Percentiles rank a stretch among this genome's conserved stretches.
Evolutionary conservation across 1,140 invertebrate species (phyloP).

Genomic region (Drosophila saltans): DNA sequence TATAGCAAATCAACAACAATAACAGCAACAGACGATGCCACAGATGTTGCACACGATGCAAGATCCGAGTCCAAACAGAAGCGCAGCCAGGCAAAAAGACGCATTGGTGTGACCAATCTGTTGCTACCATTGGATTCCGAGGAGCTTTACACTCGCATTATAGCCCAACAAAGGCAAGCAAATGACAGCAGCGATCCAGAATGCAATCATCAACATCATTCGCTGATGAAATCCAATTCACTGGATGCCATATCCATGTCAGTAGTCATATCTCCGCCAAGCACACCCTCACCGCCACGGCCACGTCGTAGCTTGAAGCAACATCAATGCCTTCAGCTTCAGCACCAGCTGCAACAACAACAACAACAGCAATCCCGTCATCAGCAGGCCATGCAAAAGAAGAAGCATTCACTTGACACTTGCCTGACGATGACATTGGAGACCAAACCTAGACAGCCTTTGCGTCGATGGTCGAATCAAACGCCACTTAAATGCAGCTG

Average conservation of each 20-base stretch:
- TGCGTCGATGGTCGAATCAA: conserved; percentile 77
- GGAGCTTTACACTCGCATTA: conserved; percentile 77
- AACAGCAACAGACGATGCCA: conserved; percentile 16
- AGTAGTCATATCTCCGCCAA: conserved; percentile 60
- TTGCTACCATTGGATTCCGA: conserved; percentile 78
- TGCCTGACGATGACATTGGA: conserved; percentile 15
- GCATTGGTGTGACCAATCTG: conserved; percentile 69
- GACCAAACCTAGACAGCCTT: conserved; percentile 24
- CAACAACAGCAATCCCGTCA: conserved; percentile 26
- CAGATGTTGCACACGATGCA: conserved; percentile 15
- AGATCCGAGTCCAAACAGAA: conserved; percentile 48
- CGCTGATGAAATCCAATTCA: conserved; percentile 75
- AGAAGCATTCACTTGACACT: conserved; percentile 66
- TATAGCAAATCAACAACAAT: conserved; percentile 48
- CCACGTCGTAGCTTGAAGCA: conserved; percentile 75
- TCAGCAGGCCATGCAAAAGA: conserved; percentile 14
- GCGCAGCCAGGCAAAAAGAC: conserved; percentile 61
- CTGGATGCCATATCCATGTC: conserved; percentile 77
- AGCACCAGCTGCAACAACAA: conserved; percentile 25
- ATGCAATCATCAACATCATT: conserved; percentile 22
- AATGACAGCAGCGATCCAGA: conserved; percentile 36
- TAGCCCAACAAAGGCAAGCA: conserved; percentile 66
- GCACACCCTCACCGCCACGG: conserved; percentile 68
- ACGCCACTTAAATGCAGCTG: conserved; percentile 69
- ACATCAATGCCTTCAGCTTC: conserved; percentile 67